Percentiles rank a stretch among this genome's conserved stretches.
Evolutionary conservation across 2,113 vertebrate species (phyloP).

Genomic region (Calidris pugnax): DNA sequence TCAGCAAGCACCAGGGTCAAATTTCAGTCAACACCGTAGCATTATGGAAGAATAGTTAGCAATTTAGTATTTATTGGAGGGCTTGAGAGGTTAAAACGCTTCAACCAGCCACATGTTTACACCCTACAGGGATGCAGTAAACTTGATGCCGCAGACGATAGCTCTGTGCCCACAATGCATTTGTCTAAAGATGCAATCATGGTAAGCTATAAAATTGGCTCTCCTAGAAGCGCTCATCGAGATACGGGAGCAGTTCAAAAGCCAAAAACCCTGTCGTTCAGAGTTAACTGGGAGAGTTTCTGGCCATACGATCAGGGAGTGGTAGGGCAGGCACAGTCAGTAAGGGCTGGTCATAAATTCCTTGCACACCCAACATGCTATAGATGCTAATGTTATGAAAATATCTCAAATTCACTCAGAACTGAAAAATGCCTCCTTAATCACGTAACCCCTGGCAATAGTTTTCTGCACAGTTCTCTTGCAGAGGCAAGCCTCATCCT

Average conservation of each 20-base stretch:
- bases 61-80: constrained; percentile 4
- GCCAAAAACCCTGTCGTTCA: neutral
- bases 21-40: constrained; percentile 22
- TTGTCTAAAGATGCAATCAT: neutral
- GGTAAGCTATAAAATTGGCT: neutral
- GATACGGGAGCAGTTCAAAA: neutral
- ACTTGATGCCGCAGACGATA: neutral
- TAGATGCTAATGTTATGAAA: constrained; percentile 41
- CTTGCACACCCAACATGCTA: constrained; percentile 27
- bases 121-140: neutral
- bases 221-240: neutral
- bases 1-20: constrained; percentile 42
- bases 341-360: constrained; percentile 54
- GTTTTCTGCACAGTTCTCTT: neutral
- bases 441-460: constrained; percentile 20
- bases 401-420: constrained; percentile 26
- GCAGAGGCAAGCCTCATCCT: constrained; percentile 31
- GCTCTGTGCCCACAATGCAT: neutral
- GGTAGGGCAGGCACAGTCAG: constrained; percentile 1
- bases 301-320: neutral
- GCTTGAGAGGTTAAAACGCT: constrained; percentile 23
- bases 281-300: neutral
- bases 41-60: neutral
- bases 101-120: neutral
- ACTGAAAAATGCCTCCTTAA: constrained; percentile 27